Evolutionary conservation across 2,113 vertebrate genomes (phyloP).

Genomic region (Vimba vimba): DNA sequence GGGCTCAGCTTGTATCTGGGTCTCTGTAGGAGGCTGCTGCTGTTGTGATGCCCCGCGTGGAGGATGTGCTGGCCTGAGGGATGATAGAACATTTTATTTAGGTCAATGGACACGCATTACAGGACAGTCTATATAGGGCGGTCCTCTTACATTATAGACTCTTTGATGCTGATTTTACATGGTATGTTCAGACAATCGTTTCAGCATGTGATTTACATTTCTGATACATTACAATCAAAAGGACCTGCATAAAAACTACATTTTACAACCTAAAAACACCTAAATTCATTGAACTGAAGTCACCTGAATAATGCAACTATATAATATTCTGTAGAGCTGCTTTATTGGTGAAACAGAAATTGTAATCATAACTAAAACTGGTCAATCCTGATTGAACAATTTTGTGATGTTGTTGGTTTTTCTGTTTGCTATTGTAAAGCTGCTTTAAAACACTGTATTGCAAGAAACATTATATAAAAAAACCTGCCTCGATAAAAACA

Average conservation of each 20-base stretch:
- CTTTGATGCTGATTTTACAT: background rate
- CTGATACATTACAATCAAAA: background rate
- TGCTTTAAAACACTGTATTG: background rate
- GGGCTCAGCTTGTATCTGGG: constrained; percentile 83
- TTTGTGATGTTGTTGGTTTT: background rate
- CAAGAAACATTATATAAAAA: background rate
- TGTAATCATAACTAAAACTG: background rate
- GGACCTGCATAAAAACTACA: background rate
- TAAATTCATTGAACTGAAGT: background rate
- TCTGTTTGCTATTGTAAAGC: background rate
- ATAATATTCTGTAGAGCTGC: background rate
- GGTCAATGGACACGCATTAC: constrained; percentile 6
- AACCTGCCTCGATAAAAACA: background rate
- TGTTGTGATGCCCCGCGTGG: constrained; percentile 78
- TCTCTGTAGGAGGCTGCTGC: constrained; percentile 78
- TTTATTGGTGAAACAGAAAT: background rate
- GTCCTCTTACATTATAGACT: background rate
- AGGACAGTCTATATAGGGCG: background rate
- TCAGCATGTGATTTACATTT: background rate
- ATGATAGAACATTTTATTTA: constrained; percentile 37
- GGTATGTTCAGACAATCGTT: background rate
- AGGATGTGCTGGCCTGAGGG: constrained; percentile 82
- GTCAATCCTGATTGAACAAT: background rate
- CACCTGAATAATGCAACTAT: background rate
- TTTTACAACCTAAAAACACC: background rate